phyloP scores from a whole-genome alignment of 2,797 vertebrate species.

The Leucoraja ocellata region DNA sequence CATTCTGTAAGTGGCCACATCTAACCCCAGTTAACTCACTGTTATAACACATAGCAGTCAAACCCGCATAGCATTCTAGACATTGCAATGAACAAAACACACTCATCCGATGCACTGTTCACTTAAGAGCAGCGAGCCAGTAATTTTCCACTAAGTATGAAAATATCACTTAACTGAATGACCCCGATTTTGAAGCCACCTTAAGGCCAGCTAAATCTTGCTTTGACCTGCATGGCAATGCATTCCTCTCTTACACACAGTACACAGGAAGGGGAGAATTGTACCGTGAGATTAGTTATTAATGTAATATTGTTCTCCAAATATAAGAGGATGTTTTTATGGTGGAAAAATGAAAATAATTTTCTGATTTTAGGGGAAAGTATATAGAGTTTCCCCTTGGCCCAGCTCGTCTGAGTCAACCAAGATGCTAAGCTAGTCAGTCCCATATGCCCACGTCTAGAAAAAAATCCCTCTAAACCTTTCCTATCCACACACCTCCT shows the following conservation, averaged over 20 bases:
- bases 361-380: not conserved
- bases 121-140: not conserved
- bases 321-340: not conserved
- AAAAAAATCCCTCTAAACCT: too few species aligned
- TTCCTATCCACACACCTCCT: too few species aligned
- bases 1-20: slow-evolving; percentile 34
- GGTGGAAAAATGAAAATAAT: not conserved
- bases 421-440: too few species aligned
- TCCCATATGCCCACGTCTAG: too few species aligned
- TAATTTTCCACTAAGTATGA: not conserved
- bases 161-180: not conserved
- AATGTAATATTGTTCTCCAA: not conserved
- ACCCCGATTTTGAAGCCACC: not conserved
- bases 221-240: not conserved
- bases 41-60: slow-evolving; percentile 23
- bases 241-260: not conserved
- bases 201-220: not conserved
- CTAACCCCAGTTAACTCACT: slow-evolving; percentile 25
- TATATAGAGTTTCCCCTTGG: too few species aligned
- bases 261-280: not conserved
- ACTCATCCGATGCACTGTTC: not conserved
- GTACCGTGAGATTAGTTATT: not conserved
- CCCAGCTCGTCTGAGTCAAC: too few species aligned
- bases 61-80: not conserved
- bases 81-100: slow-evolving; percentile 26